Percentiles rank a stretch among this genome's conserved stretches.
Evolutionary conservation across 1,140 invertebrate species (phyloP).

Genomic region (Megalonaias nervosa): DNA sequence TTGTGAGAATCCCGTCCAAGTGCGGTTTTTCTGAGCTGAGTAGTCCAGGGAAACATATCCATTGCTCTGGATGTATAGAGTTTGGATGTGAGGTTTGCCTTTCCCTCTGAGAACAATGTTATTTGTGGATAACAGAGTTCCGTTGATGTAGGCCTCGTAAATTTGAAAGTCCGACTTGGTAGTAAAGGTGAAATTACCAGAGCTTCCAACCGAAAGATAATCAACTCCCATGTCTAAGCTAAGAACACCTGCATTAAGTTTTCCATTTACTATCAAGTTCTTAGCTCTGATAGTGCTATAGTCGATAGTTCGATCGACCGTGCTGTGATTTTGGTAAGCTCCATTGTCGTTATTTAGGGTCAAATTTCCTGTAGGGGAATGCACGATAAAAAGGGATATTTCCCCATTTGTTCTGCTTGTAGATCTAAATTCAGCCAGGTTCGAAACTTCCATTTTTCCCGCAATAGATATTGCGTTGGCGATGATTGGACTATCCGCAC

Average conservation of each 20-base stretch:
- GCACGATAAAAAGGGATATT: constrained; percentile 38
- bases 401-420: constrained; percentile 26
- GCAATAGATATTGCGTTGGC: constrained; percentile 42
- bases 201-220: constrained; percentile 22
- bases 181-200: constrained; percentile 38
- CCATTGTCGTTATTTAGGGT: constrained; percentile 33
- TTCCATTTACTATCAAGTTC: constrained; percentile 38
- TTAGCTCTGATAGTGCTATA: constrained; percentile 38
- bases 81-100: constrained; percentile 25
- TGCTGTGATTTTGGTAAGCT: constrained; percentile 15
- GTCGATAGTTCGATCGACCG: constrained; percentile 7
- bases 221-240: constrained; percentile 38
- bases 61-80: constrained; percentile 34
- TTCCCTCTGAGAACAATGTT: constrained; percentile 42
- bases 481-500: constrained; percentile 39
- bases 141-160: constrained; percentile 38
- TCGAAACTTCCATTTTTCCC: constrained; percentile 46
- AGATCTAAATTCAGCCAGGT: constrained; percentile 45
- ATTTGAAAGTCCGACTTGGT: constrained; percentile 29
- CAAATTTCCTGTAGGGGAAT: constrained; percentile 34
- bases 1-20: constrained; percentile 40
- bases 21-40: constrained; percentile 26
- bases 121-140: constrained; percentile 37
- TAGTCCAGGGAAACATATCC: constrained; percentile 47
- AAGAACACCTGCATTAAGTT: constrained; percentile 28